Evolutionary conservation across 2,888 invertebrate genomes (phyloP), one percentile per base, ranked within the genome.

Genomic region (Phaonia tiefii): DNA sequence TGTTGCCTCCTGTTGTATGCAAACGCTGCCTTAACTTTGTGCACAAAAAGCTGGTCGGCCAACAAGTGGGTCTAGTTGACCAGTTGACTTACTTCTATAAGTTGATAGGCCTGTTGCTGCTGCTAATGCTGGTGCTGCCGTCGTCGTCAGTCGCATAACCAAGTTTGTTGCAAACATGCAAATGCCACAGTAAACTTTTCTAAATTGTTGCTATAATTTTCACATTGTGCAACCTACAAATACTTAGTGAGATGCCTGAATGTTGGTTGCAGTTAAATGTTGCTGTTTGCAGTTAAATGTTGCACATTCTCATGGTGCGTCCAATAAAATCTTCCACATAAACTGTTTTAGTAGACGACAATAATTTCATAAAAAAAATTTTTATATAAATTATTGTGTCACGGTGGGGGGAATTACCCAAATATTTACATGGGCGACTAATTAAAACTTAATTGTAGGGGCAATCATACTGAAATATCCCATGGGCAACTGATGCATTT

Each of bases 1-100:
- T n/a, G n/a, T 31, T 31, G 31, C 31, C n/a, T 44, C n/a, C 13
- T 37, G 44, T 2, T n/a, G 11, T 44, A 8, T 44, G 44, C 10
- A 11, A 44, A 44, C 11, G 63, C 15, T 63, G 42, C 42, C 42
- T 42, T 11, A 42, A 42, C 39, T 17, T n/a, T 5, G n/a, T 1
- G 11, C 7, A 3, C n/a, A n/a, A n/a, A 22, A 17, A 42, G 42
- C 63, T 42, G 22, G 13, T 22, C 37, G 15, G 10, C 26, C 63
- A 22, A 42, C 39, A 63, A 63, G 42, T 63, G 39, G 22, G 42
- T 26, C 58, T 72, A 15, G 69, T 11, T 70, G 70, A 42, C 73
- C 56, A 79, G 60, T 74, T 74, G 56, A 70, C 74, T 79, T 69
- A 79, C 74, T 70, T 74, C 20, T 46, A 65, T 51, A 22, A 46